A percentile compares a stretch with the other conserved stretches of the same genome.
phyloP scores from a whole-genome alignment of 2,113 vertebrate genomes.

The Rallus limicola region DNA sequence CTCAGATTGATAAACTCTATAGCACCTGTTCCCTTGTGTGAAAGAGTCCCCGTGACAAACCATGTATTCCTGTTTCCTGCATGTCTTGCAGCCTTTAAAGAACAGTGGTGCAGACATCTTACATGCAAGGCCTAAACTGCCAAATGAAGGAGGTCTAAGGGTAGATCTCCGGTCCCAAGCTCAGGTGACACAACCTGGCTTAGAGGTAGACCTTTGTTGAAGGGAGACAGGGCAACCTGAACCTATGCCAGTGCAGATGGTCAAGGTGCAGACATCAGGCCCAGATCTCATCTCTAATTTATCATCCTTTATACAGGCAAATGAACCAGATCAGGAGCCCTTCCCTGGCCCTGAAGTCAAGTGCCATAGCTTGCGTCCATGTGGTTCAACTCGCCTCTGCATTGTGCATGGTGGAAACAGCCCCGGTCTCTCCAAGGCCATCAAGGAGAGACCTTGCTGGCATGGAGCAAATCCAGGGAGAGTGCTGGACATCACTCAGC shows the following conservation, averaged over 20 bases:
- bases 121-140: neutral
- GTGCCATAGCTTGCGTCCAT: neutral
- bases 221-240: neutral
- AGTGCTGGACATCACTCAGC: neutral
- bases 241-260: neutral
- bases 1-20: neutral
- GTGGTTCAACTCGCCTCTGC: neutral
- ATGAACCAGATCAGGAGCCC: neutral
- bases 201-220: rapidly evolving
- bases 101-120: neutral
- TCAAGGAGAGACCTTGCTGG: neutral
- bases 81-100: neutral
- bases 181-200: neutral
- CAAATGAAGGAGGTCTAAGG: neutral
- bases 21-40: rapidly evolving
- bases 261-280: neutral
- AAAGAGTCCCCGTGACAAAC: neutral
- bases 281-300: neutral
- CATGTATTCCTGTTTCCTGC: neutral
- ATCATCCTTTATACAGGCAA: neutral
- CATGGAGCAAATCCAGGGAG: neutral
- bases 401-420: neutral
- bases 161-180: neutral
- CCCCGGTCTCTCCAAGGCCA: neutral
- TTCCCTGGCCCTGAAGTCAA: neutral